Evolutionary conservation across 2,113 vertebrate species (phyloP).

Genomic region (Salvelinus sp.): DNA sequence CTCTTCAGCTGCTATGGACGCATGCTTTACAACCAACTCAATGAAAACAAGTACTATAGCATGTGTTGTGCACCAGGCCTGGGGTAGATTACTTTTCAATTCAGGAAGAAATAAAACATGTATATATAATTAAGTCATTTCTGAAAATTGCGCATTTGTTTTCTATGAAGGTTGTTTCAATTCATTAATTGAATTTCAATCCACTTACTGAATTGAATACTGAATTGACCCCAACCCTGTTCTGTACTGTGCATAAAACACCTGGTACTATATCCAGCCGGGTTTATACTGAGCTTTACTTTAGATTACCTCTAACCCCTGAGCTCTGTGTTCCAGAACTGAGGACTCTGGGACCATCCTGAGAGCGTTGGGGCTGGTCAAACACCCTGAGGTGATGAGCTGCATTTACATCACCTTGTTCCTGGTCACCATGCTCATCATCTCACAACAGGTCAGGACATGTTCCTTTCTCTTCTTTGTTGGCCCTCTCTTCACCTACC

Average conservation of each 20-base stretch:
- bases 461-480: background rate
- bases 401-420: conserved; percentile 90
- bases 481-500: background rate
- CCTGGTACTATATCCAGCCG: too few relatives aligned
- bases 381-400: conserved; percentile 78
- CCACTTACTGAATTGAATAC: background rate
- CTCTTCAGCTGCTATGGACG: conserved; percentile 51
- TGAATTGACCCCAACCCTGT: too few relatives aligned
- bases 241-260: too few relatives aligned
- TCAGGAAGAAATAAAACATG: too few relatives aligned
- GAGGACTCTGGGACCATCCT: conserved; percentile 12
- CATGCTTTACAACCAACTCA: conserved; percentile 21
- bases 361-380: conserved; percentile 63
- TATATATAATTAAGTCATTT: background rate
- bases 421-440: conserved; percentile 85
- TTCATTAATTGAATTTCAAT: too few relatives aligned
- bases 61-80: conserved; percentile 42
- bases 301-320: background rate
- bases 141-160: too few relatives aligned
- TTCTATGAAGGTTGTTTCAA: too few relatives aligned
- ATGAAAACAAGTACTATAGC: conserved; percentile 38
- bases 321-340: conserved; percentile 32
- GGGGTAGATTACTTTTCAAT: background rate
- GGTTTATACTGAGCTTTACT: too few relatives aligned
- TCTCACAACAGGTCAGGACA: conserved; percentile 86